phyloP scores from a whole-genome alignment of 2,888 invertebrate genomes.

The Noctua janthe region DNA sequence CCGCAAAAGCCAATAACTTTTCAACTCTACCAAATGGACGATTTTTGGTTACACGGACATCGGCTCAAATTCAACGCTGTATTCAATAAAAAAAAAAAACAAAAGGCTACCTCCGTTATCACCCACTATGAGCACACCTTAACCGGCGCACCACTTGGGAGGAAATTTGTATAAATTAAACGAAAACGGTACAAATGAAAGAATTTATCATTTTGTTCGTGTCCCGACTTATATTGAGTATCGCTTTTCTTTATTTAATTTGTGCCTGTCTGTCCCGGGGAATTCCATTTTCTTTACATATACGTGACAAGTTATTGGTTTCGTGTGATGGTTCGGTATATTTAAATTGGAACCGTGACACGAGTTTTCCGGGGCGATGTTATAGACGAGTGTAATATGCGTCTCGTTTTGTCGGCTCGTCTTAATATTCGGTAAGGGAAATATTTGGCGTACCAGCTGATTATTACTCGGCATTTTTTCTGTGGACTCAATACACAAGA shows the following conservation, averaged over 20 bases:
- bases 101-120: not conserved
- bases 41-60: not conserved
- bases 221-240: slow-evolving; percentile 65
- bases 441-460: slow-evolving; percentile 53
- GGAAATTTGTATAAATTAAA: slow-evolving; percentile 84
- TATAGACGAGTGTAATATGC: slow-evolving; percentile 43
- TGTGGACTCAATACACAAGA: slow-evolving; percentile 33
- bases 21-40: not conserved
- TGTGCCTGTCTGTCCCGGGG: slow-evolving; percentile 59
- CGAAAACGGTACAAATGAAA: slow-evolving; percentile 80
- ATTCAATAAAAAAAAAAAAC: not conserved
- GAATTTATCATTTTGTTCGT: slow-evolving; percentile 83
- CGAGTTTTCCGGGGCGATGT: slow-evolving; percentile 42
- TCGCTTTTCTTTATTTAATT: slow-evolving; percentile 73
- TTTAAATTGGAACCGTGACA: slow-evolving; percentile 65
- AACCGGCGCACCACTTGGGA: slow-evolving; percentile 59
- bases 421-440: slow-evolving; percentile 56
- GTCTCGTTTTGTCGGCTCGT: slow-evolving; percentile 49
- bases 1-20: not conserved
- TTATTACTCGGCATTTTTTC: slow-evolving; percentile 52
- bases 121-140: slow-evolving; percentile 51
- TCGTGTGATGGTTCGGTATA: slow-evolving; percentile 57
- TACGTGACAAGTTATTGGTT: slow-evolving; percentile 69
- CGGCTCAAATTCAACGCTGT: not conserved
- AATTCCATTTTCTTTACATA: slow-evolving; percentile 68